These are phyloP conservation scores for Misgurnus anguillicaudatus DNA, from an alignment of 2,113 vertebrate genomes.

Conservation along the genomic window DNA sequence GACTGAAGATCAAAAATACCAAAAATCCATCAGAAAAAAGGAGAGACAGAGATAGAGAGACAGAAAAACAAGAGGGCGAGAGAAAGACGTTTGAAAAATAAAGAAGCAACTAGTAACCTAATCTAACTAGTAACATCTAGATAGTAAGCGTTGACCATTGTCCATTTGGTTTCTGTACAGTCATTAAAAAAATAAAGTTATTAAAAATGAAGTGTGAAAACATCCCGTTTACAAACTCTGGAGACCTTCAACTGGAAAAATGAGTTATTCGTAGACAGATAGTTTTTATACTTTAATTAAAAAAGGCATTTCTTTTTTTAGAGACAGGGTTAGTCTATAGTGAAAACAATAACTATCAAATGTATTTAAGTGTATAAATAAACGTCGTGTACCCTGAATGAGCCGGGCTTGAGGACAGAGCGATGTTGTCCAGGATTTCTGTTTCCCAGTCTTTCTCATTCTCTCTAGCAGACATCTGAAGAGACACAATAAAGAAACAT, in stretches of 20 bases:
- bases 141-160: background rate
- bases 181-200: background rate
- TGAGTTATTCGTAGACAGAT: too few species aligned
- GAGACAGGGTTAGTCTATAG: too few species aligned
- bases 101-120: slow-evolving; percentile 52
- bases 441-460: slow-evolving; percentile 89
- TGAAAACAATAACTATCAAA: too few species aligned
- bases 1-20: slow-evolving; percentile 88
- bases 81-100: slow-evolving; percentile 62
- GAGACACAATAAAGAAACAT: background rate
- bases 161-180: background rate
- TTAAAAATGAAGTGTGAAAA: background rate
- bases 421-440: slow-evolving; percentile 94
- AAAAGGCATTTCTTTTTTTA: too few species aligned
- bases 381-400: slow-evolving; percentile 87
- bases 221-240: too few species aligned
- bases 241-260: too few species aligned
- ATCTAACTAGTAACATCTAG: slow-evolving; percentile 54
- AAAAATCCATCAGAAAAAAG: slow-evolving; percentile 70
- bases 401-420: slow-evolving; percentile 91
- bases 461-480: slow-evolving; percentile 82
- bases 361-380: too few species aligned
- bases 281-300: too few species aligned
- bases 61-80: slow-evolving; percentile 48
- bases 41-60: slow-evolving; percentile 61